phyloP scores from a whole-genome alignment of 2,888 invertebrate genomes.

The Tridacna gigas region DNA sequence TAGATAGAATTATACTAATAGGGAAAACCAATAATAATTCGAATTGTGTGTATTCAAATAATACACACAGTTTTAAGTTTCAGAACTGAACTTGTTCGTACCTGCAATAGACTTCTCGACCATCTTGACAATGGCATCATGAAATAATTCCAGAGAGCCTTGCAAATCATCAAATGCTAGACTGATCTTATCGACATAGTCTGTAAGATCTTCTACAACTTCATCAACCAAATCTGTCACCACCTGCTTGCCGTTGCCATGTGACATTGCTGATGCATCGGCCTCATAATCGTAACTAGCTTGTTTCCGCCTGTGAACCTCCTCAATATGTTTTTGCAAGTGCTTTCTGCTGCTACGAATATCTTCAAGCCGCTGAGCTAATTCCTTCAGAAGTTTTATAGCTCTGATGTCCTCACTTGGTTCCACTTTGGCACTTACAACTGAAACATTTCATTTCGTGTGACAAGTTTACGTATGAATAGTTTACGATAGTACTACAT shows the following conservation, averaged over 20 bases:
- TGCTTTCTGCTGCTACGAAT: not conserved
- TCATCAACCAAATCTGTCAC: slow-evolving; percentile 34
- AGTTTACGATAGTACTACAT: not conserved
- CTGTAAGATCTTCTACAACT: slow-evolving; percentile 17
- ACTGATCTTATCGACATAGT: slow-evolving; percentile 33
- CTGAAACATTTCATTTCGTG: not conserved
- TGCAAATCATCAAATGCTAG: slow-evolving; percentile 27
- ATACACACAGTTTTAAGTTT: too few species aligned
- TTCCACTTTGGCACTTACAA: not conserved
- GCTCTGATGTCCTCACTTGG: not conserved
- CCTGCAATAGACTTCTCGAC: slow-evolving; percentile 30
- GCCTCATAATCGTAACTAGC: not conserved
- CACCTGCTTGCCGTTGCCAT: not conserved
- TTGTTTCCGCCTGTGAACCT: not conserved
- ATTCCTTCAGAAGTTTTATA: not conserved
- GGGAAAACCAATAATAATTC: too few species aligned
- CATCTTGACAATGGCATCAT: slow-evolving; percentile 40
- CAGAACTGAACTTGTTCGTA: not conserved
- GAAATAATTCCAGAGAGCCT: slow-evolving; percentile 24
- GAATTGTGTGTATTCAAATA: too few species aligned
- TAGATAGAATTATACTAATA: too few species aligned
- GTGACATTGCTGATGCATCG: not conserved
- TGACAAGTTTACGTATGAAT: too few species aligned
- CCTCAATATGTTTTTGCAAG: not conserved
- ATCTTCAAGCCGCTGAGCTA: not conserved